Evolutionary conservation across 1,140 invertebrate species (phyloP).

Genomic region (Halictus rubicundus): DNA sequence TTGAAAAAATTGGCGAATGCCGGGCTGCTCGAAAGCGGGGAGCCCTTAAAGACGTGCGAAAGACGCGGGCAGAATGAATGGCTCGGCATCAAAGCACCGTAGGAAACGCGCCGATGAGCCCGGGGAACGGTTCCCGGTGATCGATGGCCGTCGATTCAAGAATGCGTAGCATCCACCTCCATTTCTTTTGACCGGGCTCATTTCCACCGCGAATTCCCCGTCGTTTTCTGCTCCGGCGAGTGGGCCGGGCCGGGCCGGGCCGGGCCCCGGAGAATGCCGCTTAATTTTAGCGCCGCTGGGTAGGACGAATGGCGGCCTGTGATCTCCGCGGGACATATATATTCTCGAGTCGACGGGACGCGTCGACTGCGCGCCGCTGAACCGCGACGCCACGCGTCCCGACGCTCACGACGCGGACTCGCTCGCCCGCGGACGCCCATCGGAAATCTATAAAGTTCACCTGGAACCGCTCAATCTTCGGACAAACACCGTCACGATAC

Average conservation of each 20-base stretch:
- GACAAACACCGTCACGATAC: not conserved
- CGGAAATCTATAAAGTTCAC: conserved; percentile 46
- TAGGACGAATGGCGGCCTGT: conserved; percentile 65
- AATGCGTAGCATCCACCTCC: conserved; percentile 36
- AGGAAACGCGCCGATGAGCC: not conserved
- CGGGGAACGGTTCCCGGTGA: not conserved
- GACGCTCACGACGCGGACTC: conserved; percentile 14
- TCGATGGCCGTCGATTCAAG: conserved; percentile 46
- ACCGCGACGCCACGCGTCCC: conserved; percentile 61
- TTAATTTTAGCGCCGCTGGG: conserved; percentile 68
- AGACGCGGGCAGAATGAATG: not conserved
- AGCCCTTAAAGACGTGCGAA: not conserved
- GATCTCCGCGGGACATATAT: conserved; percentile 67
- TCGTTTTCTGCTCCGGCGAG: conserved; percentile 35
- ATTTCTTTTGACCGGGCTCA: conserved; percentile 35
- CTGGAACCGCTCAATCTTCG: conserved; percentile 11
- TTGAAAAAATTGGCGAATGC: too few species aligned
- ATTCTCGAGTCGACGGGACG: conserved; percentile 63
- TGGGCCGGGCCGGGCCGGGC: conserved; percentile 17
- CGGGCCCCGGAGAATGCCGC: conserved; percentile 35
- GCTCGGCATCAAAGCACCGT: not conserved
- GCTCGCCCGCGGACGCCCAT: conserved; percentile 48
- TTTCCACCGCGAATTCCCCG: conserved; percentile 44
- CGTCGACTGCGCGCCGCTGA: conserved; percentile 61
- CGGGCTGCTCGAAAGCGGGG: too few species aligned